phyloP scores from a whole-genome alignment of 2,888 invertebrate genomes.

The Aromia moschata region DNA sequence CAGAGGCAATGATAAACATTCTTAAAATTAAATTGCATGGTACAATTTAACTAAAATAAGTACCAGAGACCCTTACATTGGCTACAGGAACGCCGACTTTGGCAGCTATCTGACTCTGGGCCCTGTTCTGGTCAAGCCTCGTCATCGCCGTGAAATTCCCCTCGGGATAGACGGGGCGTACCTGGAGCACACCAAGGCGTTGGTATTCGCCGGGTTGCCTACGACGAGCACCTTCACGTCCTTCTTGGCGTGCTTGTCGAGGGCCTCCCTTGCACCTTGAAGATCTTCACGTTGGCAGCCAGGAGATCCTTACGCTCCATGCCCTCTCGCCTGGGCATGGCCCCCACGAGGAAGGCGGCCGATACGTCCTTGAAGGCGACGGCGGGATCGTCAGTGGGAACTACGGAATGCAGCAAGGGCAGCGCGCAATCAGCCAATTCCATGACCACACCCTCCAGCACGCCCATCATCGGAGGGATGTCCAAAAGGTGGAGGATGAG shows the following conservation, averaged over 20 bases:
- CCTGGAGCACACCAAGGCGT: slow-evolving; percentile 93
- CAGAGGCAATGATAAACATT: no score
- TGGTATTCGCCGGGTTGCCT: slow-evolving; percentile 99
- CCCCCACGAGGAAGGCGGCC: slow-evolving; percentile 95
- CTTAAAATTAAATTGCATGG: no score
- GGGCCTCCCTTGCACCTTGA: slow-evolving; percentile 96
- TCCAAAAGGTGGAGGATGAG: slow-evolving; percentile 91
- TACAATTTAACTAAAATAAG: no score
- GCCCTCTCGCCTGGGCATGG: slow-evolving; percentile 95
- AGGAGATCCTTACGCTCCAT: slow-evolving; percentile 99
- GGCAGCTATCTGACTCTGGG: slow-evolving; percentile 86
- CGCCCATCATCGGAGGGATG: slow-evolving; percentile 94
- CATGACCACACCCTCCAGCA: slow-evolving; percentile 98
- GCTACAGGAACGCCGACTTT: slow-evolving; percentile 75
- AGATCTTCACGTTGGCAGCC: slow-evolving; percentile 97
- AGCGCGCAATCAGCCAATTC: slow-evolving; percentile 96
- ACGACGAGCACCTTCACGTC: slow-evolving; percentile 92
- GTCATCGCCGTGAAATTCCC: slow-evolving; percentile 99
- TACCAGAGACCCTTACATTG: slow-evolving; percentile 65
- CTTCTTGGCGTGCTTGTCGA: slow-evolving; percentile 72
- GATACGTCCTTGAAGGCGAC: slow-evolving; percentile 96
- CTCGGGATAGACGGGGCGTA: slow-evolving; percentile 96
- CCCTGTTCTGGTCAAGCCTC: slow-evolving; percentile 97
- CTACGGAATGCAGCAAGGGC: slow-evolving; percentile 83
- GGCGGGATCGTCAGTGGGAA: slow-evolving; percentile 87